Conservation (phyloP, 2,888 invertebrate genomes). For the Ceramica pisi region DNA sequence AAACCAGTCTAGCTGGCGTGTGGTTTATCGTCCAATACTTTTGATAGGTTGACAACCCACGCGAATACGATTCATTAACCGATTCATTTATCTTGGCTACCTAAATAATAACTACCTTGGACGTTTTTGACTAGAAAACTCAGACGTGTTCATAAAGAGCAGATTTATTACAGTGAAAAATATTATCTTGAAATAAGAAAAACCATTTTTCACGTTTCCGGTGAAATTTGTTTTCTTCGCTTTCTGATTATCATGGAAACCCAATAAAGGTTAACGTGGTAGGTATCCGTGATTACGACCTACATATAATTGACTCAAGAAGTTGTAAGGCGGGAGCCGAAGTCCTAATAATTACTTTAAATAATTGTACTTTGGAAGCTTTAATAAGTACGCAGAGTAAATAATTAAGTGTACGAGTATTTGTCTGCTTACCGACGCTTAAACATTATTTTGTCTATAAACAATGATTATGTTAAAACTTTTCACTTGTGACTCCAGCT, state of each 20-base stretch:
- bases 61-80: not conserved
- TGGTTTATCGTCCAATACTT: not conserved
- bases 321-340: not conserved
- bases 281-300: not conserved
- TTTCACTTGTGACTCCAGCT: not conserved
- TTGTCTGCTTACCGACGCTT: no score
- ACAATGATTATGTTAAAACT: slow-evolving; percentile 10
- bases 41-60: slow-evolving; percentile 6
- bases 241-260: not conserved
- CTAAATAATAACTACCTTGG: not conserved
- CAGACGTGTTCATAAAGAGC: not conserved
- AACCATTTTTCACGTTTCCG: not conserved
- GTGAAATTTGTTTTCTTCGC: not conserved
- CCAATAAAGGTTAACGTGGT: not conserved
- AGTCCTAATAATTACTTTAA: not conserved
- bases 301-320: not conserved
- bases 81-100: not conserved
- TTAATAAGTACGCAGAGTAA: not conserved
- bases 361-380: not conserved
- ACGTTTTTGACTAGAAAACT: not conserved
- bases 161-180: not conserved
- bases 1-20: slow-evolving; percentile 7
- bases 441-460: not conserved
- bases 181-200: not conserved
- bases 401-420: not conserved